A percentile compares a stretch with the other conserved stretches of the same genome.
Evolutionary conservation across 2,888 invertebrate genomes (phyloP).

Genomic region (Torymus texanus): DNA sequence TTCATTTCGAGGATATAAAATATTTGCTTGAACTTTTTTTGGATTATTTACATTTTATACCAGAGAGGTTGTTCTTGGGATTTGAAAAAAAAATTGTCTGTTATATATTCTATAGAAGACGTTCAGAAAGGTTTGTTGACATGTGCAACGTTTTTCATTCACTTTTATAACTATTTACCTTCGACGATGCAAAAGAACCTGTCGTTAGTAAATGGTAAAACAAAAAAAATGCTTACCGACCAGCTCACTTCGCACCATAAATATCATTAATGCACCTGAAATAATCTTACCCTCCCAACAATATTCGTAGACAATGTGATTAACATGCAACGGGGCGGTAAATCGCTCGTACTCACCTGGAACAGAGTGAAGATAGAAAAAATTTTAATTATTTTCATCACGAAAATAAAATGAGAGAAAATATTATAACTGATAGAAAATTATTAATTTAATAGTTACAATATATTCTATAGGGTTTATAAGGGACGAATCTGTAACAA

Average conservation of each 20-base stretch:
- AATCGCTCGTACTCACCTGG: constrained; percentile 26
- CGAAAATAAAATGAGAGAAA: background rate
- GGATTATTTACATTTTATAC: too few relatives aligned
- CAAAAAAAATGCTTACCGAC: background rate
- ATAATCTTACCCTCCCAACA: constrained; percentile 33
- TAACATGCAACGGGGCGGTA: constrained; percentile 30
- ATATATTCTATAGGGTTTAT: too few relatives aligned
- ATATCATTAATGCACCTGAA: constrained; percentile 34
- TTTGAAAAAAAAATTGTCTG: too few relatives aligned
- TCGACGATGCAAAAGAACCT: background rate
- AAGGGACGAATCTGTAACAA: too few relatives aligned
- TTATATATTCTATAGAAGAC: too few relatives aligned
- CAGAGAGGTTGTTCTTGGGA: too few relatives aligned
- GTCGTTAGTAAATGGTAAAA: background rate
- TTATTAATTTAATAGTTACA: too few relatives aligned
- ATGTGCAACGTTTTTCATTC: too few relatives aligned
- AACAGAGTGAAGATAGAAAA: constrained; percentile 7
- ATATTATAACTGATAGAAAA: too few relatives aligned
- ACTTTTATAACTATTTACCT: background rate
- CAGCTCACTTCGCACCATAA: constrained; percentile 19
- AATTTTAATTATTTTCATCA: constrained; percentile 7
- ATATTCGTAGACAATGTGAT: constrained; percentile 36
- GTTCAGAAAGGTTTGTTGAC: too few relatives aligned
- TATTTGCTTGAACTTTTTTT: too few relatives aligned
- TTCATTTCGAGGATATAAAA: too few relatives aligned